Conservation (phyloP, 2,113 vertebrate genomes). For the Guaruba guarouba region DNA sequence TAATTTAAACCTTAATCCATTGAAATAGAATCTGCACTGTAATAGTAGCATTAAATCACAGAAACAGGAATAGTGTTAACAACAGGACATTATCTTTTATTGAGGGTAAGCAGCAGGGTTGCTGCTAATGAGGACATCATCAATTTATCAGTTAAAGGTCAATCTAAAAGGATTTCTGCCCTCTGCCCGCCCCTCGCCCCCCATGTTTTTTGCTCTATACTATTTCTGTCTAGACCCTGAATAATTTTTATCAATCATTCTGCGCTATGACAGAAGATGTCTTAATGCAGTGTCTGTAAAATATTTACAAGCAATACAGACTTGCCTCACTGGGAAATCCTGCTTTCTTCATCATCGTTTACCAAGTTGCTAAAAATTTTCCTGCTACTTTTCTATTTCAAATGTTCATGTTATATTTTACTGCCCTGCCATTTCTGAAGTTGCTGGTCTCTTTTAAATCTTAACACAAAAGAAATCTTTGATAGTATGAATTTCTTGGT, state of each 20-base stretch:
- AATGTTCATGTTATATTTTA: neutral
- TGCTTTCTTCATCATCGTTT: neutral
- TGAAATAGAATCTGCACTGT: conserved; percentile 68
- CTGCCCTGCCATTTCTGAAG: neutral
- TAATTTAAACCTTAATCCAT: conserved; percentile 64
- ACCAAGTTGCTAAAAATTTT: neutral
- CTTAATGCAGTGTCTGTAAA: conserved; percentile 7
- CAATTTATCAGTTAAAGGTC: conserved; percentile 78
- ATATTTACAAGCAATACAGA: neutral
- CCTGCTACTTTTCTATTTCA: neutral
- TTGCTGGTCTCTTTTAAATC: neutral
- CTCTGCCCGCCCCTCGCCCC: neutral
- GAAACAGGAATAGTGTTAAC: conserved; percentile 68
- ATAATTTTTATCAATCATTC: conserved; percentile 24
- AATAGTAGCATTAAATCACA: conserved; percentile 72
- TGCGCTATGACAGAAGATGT: neutral
- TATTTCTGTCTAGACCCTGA: neutral
- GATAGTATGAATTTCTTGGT: neutral
- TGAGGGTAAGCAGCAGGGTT: conserved; percentile 76
- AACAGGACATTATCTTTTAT: conserved; percentile 79
- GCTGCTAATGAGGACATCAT: conserved; percentile 78
- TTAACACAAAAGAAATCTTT: neutral
- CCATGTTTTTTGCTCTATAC: neutral
- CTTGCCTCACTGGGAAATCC: neutral
- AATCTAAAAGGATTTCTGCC: conserved; percentile 66